Evolutionary conservation across 2,888 invertebrate species (phyloP).

Genomic region (Orthosia cruda): DNA sequence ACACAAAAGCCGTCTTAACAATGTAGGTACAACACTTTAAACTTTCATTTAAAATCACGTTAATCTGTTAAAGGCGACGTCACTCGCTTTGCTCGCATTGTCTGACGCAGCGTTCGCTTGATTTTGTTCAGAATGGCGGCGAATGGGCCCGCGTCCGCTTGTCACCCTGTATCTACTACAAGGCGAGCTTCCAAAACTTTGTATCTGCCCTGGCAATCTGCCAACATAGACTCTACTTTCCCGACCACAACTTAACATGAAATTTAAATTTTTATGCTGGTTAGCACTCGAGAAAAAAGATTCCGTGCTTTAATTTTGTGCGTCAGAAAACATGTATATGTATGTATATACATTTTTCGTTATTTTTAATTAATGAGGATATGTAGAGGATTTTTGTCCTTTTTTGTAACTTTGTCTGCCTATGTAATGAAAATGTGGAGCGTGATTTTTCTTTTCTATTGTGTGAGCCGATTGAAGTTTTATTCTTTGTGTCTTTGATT

Average conservation of each 20-base stretch:
- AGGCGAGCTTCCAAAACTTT: constrained; percentile 64
- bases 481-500: no score
- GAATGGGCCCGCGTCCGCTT: constrained; percentile 47
- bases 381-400: background rate
- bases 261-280: constrained; percentile 70
- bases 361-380: constrained; percentile 18
- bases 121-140: constrained; percentile 49
- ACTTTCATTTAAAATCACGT: constrained; percentile 28
- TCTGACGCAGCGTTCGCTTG: constrained; percentile 40
- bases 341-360: constrained; percentile 10
- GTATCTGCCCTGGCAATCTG: constrained; percentile 69
- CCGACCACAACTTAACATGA: constrained; percentile 69
- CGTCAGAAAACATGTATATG: constrained; percentile 44
- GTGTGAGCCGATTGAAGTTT: no score
- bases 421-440: constrained; percentile 24
- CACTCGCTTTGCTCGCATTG: constrained; percentile 34
- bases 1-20: constrained; percentile 21
- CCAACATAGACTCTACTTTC: constrained; percentile 67
- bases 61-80: constrained; percentile 38
- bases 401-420: constrained; percentile 2
- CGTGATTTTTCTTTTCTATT: background rate
- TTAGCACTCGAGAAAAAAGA: constrained; percentile 44
- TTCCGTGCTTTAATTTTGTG: constrained; percentile 51
- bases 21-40: background rate
- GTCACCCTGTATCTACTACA: constrained; percentile 50